Percentiles rank a stretch among this genome's conserved stretches.
phyloP scores from a whole-genome alignment of 2,797 vertebrate species.

The Phalanger gymnotis region DNA sequence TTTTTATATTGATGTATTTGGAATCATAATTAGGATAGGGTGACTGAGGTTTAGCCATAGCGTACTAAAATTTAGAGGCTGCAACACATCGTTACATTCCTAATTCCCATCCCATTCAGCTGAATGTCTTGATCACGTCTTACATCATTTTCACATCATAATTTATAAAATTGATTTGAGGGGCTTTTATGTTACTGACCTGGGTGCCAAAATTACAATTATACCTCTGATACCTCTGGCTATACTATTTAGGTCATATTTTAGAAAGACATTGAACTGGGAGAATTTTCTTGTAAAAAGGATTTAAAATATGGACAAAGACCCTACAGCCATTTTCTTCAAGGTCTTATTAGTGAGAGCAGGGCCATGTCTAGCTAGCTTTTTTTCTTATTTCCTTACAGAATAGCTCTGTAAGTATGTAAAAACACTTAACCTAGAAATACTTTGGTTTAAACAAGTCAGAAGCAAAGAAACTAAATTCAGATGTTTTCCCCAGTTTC shows the following conservation, averaged over 20 bases:
- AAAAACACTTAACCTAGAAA: slow-evolving; percentile 50
- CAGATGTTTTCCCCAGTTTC: neutral
- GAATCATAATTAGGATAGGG: neutral
- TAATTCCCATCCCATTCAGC: neutral
- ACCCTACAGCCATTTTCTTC: neutral
- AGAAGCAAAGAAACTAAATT: neutral
- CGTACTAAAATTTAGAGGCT: neutral
- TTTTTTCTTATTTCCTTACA: neutral
- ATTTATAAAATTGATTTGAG: neutral
- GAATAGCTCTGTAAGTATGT: neutral
- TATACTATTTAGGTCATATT: slow-evolving; percentile 10
- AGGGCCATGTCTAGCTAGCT: slow-evolving; percentile 6
- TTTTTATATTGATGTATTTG: neutral
- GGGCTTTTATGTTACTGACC: neutral
- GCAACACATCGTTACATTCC: neutral
- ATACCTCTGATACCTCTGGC: neutral
- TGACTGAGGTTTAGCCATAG: neutral
- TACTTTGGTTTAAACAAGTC: slow-evolving; percentile 3
- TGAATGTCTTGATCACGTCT: neutral
- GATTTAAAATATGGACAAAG: slow-evolving; percentile 12
- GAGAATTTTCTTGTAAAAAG: slow-evolving; percentile 31
- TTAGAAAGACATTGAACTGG: neutral
- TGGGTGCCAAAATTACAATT: neutral
- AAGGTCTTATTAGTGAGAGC: slow-evolving; percentile 32
- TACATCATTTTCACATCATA: neutral